Base-by-base conservation (phyloP, 2,888 invertebrate species). In the Lasioglossum leucozonium region DNA sequence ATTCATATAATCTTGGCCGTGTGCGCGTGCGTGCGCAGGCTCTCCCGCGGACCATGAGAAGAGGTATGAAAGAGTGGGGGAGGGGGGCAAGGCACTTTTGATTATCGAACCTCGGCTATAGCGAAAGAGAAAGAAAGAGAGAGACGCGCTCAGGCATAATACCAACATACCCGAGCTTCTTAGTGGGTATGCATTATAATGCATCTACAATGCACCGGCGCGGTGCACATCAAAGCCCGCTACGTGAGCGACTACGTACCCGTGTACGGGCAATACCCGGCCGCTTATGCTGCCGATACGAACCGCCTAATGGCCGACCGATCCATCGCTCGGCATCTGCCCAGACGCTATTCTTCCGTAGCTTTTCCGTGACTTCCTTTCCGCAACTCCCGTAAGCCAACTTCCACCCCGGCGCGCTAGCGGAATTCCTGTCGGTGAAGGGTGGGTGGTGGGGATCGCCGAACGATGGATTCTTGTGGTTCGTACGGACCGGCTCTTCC, bases 221-320 rank as follows among this genome's bases (percentile, higher is more conserved):
- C 94, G 94, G 94, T 93, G 88, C 85, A 93, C 93, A 93, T 94
- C 94, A 94, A 94, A 94, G 94, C 89, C 73, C 67, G 85, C 89
- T 93, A 94, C 94, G 91, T 91, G 91, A 91, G 91, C 88, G 89
- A 91, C 90, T 77, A 86, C 90, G 89, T 79, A 83, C 81, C 88
- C 85, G 84, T 79, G 88, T 87, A 82, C 84, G 84, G 79, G 78
- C 90, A 87, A 89, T 90, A 90, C 79, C 88, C 75, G 77, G 72
- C 62, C 65, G 80, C 81, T 77, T 42, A 34, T 51, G 88, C 81
- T 78, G 83, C 82, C 90, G 87, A 90, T 90, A 88, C 82, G n/a
- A 83, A 81, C 81, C 81, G 80, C 67, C 82, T 87, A 87, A 87
- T 87, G 87, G 83, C 89, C 88, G 85, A 85, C 79, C 87, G 82